Conservation (phyloP, 2,888 invertebrate genomes). For the Hermaeophaga mercurialis region DNA sequence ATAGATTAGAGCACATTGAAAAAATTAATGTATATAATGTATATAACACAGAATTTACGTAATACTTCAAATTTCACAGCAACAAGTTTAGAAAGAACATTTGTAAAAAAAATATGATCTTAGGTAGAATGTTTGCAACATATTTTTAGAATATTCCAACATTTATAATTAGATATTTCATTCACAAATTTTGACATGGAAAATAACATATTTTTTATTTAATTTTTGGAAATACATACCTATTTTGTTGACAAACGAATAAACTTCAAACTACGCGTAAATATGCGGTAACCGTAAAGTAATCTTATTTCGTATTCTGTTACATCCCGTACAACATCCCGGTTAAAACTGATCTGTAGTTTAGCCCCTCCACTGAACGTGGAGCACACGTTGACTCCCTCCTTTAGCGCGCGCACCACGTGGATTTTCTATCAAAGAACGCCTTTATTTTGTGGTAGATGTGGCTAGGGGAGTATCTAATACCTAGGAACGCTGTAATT, state of each 20-base stretch:
- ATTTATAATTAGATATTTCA: too few species aligned
- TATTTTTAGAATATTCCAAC: too few species aligned
- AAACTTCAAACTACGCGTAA: conserved; percentile 27
- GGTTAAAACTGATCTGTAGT: conserved; percentile 50
- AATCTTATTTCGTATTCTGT: conserved; percentile 36
- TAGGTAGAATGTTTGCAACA: too few species aligned
- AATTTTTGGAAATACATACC: too few species aligned
- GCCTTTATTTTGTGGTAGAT: conserved; percentile 39
- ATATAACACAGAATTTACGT: too few species aligned
- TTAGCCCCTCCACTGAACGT: conserved; percentile 42
- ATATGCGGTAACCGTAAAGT: conserved; percentile 27
- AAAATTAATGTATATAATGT: too few species aligned
- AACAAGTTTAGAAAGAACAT: too few species aligned
- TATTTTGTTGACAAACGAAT: background rate
- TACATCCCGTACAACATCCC: conserved; percentile 44
- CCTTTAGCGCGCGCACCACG: conserved; percentile 56
- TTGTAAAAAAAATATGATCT: too few species aligned
- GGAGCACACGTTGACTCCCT: conserved; percentile 50
- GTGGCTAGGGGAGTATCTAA: conserved; percentile 36
- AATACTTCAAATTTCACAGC: too few species aligned
- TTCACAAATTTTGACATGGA: too few species aligned
- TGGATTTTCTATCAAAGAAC: conserved; percentile 41
- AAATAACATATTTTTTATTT: too few species aligned
- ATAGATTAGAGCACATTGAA: too few species aligned
- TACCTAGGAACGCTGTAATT: conserved; percentile 32